These are phyloP conservation scores for Kryptolebias ocellatus DNA, from an alignment of 2,797 vertebrate species.

Conservation along the genomic window DNA sequence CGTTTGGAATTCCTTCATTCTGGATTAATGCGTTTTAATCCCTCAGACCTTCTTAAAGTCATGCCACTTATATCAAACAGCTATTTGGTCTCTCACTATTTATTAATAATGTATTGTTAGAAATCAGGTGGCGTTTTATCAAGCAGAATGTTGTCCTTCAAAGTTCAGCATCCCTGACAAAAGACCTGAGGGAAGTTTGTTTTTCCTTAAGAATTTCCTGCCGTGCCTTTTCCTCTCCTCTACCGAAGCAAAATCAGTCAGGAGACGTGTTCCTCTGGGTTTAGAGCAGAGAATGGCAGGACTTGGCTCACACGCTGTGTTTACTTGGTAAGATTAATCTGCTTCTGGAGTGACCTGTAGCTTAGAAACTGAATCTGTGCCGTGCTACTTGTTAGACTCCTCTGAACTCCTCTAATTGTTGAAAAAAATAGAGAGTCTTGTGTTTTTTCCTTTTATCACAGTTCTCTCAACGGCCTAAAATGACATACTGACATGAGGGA, in stretches of 20 bases:
- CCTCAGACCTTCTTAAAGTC: too few relatives aligned
- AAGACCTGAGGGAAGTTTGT: slow-evolving; percentile 69
- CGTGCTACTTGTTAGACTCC: slow-evolving; percentile 13
- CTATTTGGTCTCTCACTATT: neutral
- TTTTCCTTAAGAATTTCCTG: slow-evolving; percentile 77
- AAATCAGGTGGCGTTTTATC: slow-evolving; percentile 10
- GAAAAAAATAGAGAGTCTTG: too few relatives aligned
- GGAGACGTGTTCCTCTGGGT: slow-evolving; percentile 37
- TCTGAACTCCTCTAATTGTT: neutral
- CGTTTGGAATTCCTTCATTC: too few relatives aligned
- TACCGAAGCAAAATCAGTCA: slow-evolving; percentile 32
- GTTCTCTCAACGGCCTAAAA: too few relatives aligned
- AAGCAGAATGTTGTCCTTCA: neutral
- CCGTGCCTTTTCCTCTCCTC: slow-evolving; percentile 78
- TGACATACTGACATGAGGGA: too few relatives aligned
- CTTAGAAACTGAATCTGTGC: slow-evolving; percentile 23
- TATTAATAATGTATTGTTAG: neutral
- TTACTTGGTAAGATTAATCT: slow-evolving; percentile 45
- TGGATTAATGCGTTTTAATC: too few relatives aligned
- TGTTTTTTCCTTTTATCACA: too few relatives aligned
- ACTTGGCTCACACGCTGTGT: slow-evolving; percentile 23
- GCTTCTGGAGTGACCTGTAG: slow-evolving; percentile 23
- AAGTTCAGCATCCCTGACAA: slow-evolving; percentile 48
- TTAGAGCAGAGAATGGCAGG: slow-evolving; percentile 9
- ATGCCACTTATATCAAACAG: too few relatives aligned